phyloP scores from a whole-genome alignment of 2,113 vertebrate species.

The Solea solea region DNA sequence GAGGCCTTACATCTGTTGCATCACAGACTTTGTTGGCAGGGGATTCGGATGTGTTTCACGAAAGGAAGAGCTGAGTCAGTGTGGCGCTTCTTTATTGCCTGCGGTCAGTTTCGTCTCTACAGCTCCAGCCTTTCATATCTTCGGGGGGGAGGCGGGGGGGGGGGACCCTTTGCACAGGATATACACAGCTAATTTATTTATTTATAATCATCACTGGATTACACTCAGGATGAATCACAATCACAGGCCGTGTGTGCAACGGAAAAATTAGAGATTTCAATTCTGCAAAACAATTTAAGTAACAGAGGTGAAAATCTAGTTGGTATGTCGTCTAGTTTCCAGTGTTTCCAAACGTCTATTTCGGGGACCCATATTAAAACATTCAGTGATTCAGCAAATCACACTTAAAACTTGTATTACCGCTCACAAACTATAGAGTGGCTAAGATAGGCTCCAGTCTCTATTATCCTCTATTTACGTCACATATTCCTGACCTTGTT shows the following conservation, averaged over 20 bases:
- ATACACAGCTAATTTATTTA: constrained; percentile 47
- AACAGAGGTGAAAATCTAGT: not conserved
- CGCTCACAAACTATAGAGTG: no score
- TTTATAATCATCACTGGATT: constrained; percentile 55
- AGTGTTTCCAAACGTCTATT: no score
- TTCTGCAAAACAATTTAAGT: constrained; percentile 2
- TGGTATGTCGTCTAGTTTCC: not conserved
- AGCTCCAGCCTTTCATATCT: constrained; percentile 61
- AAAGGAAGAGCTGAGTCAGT: constrained; percentile 69
- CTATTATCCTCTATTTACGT: no score
- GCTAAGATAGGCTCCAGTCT: no score
- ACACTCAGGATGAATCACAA: constrained; percentile 44
- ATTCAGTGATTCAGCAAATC: no score
- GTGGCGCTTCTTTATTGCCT: constrained; percentile 64
- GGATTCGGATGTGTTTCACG: constrained; percentile 57
- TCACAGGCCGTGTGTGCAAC: constrained; percentile 14
- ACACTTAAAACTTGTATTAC: no score
- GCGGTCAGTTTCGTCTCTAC: constrained; percentile 72
- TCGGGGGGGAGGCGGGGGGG: constrained; percentile 57
- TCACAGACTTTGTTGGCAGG: constrained; percentile 61
- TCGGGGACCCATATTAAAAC: no score
- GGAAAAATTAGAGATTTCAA: not conserved
- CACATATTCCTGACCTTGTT: no score
- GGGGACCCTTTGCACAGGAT: constrained; percentile 63
- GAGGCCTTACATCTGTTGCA: constrained; percentile 57